Base-by-base conservation (phyloP, 2,888 invertebrate species). In the Mesorhabditis sp. region DNA sequence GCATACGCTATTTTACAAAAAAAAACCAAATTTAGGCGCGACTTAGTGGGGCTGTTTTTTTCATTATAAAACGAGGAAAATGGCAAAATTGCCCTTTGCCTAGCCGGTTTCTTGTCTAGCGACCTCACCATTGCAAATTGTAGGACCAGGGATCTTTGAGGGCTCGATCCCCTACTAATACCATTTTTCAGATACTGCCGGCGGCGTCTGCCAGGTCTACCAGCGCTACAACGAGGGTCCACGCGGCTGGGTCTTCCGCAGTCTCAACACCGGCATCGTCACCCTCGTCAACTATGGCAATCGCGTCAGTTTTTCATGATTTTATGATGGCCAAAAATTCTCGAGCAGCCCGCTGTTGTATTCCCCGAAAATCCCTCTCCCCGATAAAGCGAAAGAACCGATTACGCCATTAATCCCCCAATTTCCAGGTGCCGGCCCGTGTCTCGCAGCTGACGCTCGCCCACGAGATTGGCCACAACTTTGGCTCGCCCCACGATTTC, bases 401-500 rank as follows among this genome's bases (percentile, higher is more conserved):
- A 28, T 28, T 28, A 28, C 28, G 28, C 28, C 1, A 28, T 50
- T 2, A n/a, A 50, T 50, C 2, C 10, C 58, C n/a, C n/a, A n/a
- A 10, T 2, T 50, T 50, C n/a, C n/a, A 50, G 58, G 97, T 98
- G 70, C 95, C 97, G 70, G 94, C 95, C 0, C 94, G 95, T 88
- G 97, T 98, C 43, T 96, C 96, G 50, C 95, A 97, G 87, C 88
- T 97, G 73, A 98, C 97, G 0, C 89, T 99, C 78, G 98, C 98
- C 0, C 98, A 98, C 87, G 98, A 99, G 88, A 95, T 98, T 80
- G 98, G 98, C 4, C 98, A 99, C 86, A 98, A 98, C 88, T 98
- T 98, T 87, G 97, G 98, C 71, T 95, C 95, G 72, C 95, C 95
- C 65, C 84, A 84, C 71, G 84, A 84, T 72, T 83, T 80, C 64